Evolutionary conservation across 2,797 vertebrate genomes (phyloP).

Genomic region (Tympanoctomys barrerae): DNA sequence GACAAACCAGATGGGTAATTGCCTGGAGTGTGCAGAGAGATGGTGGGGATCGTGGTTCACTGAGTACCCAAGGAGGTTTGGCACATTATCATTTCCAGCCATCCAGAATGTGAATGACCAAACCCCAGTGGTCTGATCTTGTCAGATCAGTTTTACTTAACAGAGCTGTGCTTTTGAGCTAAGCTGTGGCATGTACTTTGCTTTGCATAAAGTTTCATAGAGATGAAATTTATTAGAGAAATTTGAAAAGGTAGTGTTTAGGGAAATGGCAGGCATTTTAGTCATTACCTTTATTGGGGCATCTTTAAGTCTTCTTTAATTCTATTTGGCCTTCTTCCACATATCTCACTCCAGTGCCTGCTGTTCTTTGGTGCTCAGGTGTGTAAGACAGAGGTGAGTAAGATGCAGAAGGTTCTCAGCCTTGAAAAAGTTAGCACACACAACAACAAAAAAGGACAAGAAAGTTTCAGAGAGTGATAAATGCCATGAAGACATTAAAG

Average conservation of each 20-base stretch:
- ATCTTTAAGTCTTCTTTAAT: neutral
- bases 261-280: neutral
- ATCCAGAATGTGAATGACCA: constrained; percentile 79
- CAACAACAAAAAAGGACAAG: neutral
- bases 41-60: constrained; percentile 79
- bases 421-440: neutral
- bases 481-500: neutral
- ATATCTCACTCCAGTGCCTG: neutral
- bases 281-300: constrained; percentile 47
- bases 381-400: neutral
- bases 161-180: constrained; percentile 65
- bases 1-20: constrained; percentile 81
- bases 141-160: constrained; percentile 83
- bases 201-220: constrained; percentile 31
- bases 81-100: constrained; percentile 79
- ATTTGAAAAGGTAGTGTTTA: constrained; percentile 34
- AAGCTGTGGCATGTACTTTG: constrained; percentile 66
- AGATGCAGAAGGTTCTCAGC: neutral
- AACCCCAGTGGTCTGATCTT: constrained; percentile 82
- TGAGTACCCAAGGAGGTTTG: constrained; percentile 83
- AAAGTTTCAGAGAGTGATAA: neutral
- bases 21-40: constrained; percentile 79
- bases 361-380: neutral
- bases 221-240: constrained; percentile 63
- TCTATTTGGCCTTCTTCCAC: neutral